Evolutionary conservation across 2,113 vertebrate species (phyloP).

Genomic region (Nicator chloris): DNA sequence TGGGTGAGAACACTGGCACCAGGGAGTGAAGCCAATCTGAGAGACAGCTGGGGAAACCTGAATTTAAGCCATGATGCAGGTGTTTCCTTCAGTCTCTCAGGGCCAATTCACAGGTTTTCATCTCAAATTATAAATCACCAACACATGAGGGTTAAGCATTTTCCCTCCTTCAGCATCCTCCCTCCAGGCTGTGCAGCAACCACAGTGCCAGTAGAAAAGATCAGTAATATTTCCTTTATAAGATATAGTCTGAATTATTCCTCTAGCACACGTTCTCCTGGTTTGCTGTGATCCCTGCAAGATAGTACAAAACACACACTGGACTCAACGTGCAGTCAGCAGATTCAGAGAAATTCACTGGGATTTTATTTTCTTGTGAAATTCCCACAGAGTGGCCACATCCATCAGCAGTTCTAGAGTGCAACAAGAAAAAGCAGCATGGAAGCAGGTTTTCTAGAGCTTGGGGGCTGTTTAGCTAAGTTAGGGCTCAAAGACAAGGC

Average conservation of each 20-base stretch:
- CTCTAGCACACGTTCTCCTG: not conserved
- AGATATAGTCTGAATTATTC: not conserved
- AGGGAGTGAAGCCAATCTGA: not conserved
- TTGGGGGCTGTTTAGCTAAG: not conserved
- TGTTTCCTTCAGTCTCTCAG: not conserved
- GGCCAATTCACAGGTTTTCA: constrained; percentile 4
- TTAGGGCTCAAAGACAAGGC: not conserved
- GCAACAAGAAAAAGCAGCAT: not conserved
- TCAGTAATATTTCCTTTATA: not conserved
- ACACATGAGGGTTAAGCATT: not conserved
- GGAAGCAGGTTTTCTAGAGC: not conserved
- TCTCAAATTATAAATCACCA: constrained; percentile 17
- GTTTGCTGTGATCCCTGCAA: not conserved
- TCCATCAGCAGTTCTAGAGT: not conserved
- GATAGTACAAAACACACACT: rapidly evolving
- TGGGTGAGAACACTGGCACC: not conserved
- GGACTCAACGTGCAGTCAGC: not conserved
- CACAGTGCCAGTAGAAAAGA: not conserved
- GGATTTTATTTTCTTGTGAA: not conserved
- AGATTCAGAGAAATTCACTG: not conserved
- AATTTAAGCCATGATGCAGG: not conserved
- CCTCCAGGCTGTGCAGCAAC: not conserved
- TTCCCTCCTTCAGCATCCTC: not conserved
- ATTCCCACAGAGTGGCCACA: not conserved
- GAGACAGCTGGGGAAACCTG: not conserved